Percentiles rank a stretch among this genome's conserved stretches.
Conservation (phyloP, 1,140 invertebrate genomes). For the Drosophila novamexicana region DNA sequence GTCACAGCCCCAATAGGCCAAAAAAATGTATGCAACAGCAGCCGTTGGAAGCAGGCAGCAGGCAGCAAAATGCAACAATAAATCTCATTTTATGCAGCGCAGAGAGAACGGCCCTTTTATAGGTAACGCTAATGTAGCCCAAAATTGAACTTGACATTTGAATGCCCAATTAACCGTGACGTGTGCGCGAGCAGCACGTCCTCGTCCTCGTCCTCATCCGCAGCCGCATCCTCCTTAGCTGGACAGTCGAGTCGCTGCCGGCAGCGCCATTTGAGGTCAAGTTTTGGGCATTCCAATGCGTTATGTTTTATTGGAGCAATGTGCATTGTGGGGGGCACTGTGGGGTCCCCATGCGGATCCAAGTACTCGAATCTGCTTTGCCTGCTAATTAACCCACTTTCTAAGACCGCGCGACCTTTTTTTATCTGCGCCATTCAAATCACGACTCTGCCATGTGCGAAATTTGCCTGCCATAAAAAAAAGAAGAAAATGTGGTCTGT, state of each 20-base stretch:
- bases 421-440: slow-evolving; percentile 59
- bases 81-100: slow-evolving; percentile 82
- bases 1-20: slow-evolving; percentile 6
- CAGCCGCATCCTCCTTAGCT: background rate
- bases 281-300: slow-evolving; percentile 63
- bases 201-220: background rate
- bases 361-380: background rate
- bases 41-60: slow-evolving; percentile 24
- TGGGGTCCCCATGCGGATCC: slow-evolving; percentile 18
- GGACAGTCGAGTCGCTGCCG: slow-evolving; percentile 15
- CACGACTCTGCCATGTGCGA: slow-evolving; percentile 36
- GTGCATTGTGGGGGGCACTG: slow-evolving; percentile 6
- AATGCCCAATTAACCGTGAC: slow-evolving; percentile 83
- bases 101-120: slow-evolving; percentile 76
- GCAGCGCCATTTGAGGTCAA: slow-evolving; percentile 62
- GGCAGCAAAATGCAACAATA: slow-evolving; percentile 79
- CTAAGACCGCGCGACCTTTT: slow-evolving; percentile 57
- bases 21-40: slow-evolving; percentile 49
- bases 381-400: slow-evolving; percentile 75
- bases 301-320: slow-evolving; percentile 71
- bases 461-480: slow-evolving; percentile 64
- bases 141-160: slow-evolving; percentile 84
- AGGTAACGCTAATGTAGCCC: slow-evolving; percentile 84
- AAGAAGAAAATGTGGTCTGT: slow-evolving; percentile 26
- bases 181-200: slow-evolving; percentile 47